These are phyloP conservation scores for Pomatostomus ruficeps DNA, from an alignment of 2,113 vertebrate species.

Conservation along the genomic window DNA sequence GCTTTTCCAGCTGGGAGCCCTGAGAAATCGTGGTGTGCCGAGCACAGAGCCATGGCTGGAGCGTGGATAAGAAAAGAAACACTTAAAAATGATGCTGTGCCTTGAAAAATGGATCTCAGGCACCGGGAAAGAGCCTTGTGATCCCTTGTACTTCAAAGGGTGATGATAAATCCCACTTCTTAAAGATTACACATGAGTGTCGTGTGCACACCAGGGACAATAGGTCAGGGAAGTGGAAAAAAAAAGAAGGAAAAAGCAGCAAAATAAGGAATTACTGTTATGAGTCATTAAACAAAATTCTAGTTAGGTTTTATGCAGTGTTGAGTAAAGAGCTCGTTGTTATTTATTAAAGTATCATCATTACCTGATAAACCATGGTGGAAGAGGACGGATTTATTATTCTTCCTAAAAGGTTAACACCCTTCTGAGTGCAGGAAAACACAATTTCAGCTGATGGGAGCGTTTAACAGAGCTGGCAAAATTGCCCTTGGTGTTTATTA, in stretches of 20 bases:
- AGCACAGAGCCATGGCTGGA: not conserved
- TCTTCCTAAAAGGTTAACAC: conserved; percentile 48
- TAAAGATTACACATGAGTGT: not conserved
- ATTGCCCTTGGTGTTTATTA: conserved; percentile 46
- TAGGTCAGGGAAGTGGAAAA: not conserved
- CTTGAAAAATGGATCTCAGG: not conserved
- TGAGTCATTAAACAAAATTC: conserved; percentile 70
- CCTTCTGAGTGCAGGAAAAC: conserved; percentile 30
- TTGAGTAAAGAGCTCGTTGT: conserved; percentile 54
- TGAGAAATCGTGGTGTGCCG: not conserved
- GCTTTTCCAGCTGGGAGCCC: not conserved
- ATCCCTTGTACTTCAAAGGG: conserved; percentile 8
- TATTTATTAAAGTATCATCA: conserved; percentile 50
- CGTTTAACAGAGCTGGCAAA: conserved; percentile 6
- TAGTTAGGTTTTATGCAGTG: conserved; percentile 69
- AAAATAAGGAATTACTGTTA: conserved; percentile 36
- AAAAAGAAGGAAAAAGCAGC: not conserved
- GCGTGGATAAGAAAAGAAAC: not conserved
- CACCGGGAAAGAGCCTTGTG: not conserved
- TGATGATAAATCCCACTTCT: conserved; percentile 22
- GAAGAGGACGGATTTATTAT: conserved; percentile 58
- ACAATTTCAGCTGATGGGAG: conserved; percentile 11
- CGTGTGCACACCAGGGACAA: not conserved
- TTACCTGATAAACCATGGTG: conserved; percentile 39
- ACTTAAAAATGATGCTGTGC: not conserved